These are phyloP conservation scores for Drosophila seguyi DNA, from an alignment of 1,140 invertebrate genomes.

Conservation along the genomic window DNA sequence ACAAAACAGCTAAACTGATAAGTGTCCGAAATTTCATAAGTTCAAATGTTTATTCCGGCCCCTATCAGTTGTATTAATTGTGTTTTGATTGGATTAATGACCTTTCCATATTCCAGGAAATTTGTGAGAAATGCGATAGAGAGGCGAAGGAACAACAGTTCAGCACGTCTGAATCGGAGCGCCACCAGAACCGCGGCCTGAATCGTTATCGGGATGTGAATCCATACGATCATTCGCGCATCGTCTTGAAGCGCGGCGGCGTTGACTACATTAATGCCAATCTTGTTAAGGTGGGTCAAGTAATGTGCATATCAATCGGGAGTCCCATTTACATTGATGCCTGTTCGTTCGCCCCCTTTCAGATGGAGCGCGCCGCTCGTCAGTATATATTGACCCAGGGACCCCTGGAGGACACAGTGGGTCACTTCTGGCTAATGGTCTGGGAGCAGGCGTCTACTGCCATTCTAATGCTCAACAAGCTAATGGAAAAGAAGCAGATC, in stretches of 20 bases:
- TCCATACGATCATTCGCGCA: slow-evolving; percentile 96
- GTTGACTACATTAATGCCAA: slow-evolving; percentile 97
- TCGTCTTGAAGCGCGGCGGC: slow-evolving; percentile 90
- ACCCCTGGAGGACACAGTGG: slow-evolving; percentile 93
- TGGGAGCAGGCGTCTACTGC: slow-evolving; percentile 97
- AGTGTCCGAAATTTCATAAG: neutral
- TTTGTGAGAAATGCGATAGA: slow-evolving; percentile 85
- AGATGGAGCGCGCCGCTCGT: slow-evolving; percentile 91
- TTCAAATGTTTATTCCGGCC: neutral
- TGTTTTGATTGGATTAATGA: slow-evolving; percentile 9
- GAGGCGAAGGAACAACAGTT: slow-evolving; percentile 86
- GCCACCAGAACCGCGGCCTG: slow-evolving; percentile 85
- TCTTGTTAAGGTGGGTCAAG: slow-evolving; percentile 89
- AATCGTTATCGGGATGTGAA: slow-evolving; percentile 97
- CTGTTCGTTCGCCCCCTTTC: neutral
- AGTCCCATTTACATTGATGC: neutral
- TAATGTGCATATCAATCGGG: neutral
- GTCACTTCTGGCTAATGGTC: slow-evolving; percentile 99
- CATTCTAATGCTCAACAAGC: slow-evolving; percentile 97
- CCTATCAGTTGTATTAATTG: slow-evolving; percentile 2
- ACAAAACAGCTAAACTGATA: slow-evolving; percentile 4
- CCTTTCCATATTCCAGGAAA: slow-evolving; percentile 84
- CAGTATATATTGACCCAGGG: slow-evolving; percentile 98
- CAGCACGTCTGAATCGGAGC: slow-evolving; percentile 87
- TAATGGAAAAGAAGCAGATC: slow-evolving; percentile 96